These are phyloP conservation scores for Ctenochaetus hawaiiensis DNA, from an alignment of 2,797 vertebrate species.

Conservation along the genomic window DNA sequence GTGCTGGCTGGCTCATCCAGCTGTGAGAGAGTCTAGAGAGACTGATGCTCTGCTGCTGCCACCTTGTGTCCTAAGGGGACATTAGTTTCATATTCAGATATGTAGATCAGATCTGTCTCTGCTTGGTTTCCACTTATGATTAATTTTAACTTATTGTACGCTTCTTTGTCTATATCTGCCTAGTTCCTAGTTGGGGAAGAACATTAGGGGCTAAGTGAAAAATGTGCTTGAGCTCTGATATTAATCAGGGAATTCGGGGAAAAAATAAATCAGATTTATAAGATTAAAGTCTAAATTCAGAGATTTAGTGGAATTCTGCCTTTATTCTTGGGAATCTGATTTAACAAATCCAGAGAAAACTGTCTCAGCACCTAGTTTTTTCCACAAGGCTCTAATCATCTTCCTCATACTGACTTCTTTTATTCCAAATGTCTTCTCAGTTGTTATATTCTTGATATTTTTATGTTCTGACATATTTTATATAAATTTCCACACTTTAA, in stretches of 20 bases:
- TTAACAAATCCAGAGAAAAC: conserved; percentile 18
- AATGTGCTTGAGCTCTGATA: not conserved
- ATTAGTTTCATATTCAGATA: not conserved
- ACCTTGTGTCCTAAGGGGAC: conserved; percentile 72
- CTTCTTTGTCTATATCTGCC: not conserved
- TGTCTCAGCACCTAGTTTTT: conserved; percentile 10
- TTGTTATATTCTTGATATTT: conserved; percentile 22
- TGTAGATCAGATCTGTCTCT: conserved; percentile 2
- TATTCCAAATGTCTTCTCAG: not conserved
- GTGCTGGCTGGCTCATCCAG: conserved; percentile 54
- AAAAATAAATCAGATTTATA: conserved; percentile 25
- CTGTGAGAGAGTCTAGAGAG: conserved; percentile 33
- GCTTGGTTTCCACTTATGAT: conserved; percentile 7
- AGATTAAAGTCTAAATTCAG: conserved; percentile 22
- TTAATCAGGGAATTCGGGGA: conserved; percentile 20
- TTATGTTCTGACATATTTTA: conserved; percentile 13
- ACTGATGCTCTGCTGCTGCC: conserved; percentile 85
- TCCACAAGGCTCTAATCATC: not conserved
- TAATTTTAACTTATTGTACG: not conserved
- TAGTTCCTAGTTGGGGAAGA: conserved; percentile 13
- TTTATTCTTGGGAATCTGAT: conserved; percentile 14
- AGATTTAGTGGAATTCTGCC: conserved; percentile 1
- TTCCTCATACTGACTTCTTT: not conserved
- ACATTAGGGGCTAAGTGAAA: not conserved
- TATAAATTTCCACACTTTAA: not conserved